Evolutionary conservation across 1,140 invertebrate species (phyloP).

Genomic region (Oscheius sp.): DNA sequence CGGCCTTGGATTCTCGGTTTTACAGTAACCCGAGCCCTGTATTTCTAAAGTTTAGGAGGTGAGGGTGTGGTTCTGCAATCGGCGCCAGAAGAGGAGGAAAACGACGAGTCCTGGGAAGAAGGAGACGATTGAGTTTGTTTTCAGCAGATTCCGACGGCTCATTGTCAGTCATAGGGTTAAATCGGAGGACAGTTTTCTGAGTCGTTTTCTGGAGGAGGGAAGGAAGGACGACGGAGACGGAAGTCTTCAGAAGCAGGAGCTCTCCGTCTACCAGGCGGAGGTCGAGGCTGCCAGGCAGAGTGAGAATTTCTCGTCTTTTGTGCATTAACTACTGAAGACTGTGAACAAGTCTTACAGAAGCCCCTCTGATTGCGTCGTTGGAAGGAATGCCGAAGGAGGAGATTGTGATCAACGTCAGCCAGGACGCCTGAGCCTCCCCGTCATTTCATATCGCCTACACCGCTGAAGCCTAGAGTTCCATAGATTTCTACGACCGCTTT

Average conservation of each 20-base stretch:
- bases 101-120: background rate
- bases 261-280: background rate
- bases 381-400: background rate
- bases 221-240: no score
- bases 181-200: background rate
- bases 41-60: no score
- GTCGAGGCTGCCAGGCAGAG: background rate
- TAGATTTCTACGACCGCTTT: no score
- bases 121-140: background rate
- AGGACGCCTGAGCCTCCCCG: background rate
- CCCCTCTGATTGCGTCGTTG: background rate
- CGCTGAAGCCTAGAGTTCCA: no score
- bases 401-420: slow-evolving; percentile 2
- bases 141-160: background rate
- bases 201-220: background rate
- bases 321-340: background rate
- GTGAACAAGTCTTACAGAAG: background rate
- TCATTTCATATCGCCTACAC: no score
- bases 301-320: background rate
- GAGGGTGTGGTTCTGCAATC: background rate
- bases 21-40: no score
- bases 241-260: no score
- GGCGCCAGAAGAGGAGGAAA: background rate
- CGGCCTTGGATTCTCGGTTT: background rate
- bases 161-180: background rate